Evolutionary conservation across 2,797 vertebrate genomes (phyloP).

Genomic region (Pseudomugil gertrudae): DNA sequence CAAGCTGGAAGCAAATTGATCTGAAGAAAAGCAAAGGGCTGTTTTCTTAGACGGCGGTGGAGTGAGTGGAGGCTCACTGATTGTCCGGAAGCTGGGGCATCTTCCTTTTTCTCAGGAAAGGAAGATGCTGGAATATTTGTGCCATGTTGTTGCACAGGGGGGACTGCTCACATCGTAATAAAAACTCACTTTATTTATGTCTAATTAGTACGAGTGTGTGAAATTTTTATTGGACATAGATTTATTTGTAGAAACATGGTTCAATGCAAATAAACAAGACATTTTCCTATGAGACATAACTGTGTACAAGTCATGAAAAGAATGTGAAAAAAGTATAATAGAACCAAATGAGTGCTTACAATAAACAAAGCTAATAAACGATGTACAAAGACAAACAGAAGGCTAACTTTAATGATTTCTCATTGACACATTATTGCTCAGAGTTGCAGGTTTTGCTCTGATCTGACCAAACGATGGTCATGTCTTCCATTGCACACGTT

Average conservation of each 20-base stretch:
- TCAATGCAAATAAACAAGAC: slow-evolving; percentile 27
- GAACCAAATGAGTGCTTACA: slow-evolving; percentile 56
- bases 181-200: slow-evolving; percentile 74
- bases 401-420: slow-evolving; percentile 54
- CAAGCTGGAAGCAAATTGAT: slow-evolving; percentile 77
- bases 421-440: slow-evolving; percentile 21
- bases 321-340: slow-evolving; percentile 25
- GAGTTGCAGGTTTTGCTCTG: slow-evolving; percentile 5
- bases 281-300: slow-evolving; percentile 24
- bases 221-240: slow-evolving; percentile 61
- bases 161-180: slow-evolving; percentile 49
- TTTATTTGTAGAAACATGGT: slow-evolving; percentile 55
- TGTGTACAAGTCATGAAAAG: slow-evolving; percentile 74
- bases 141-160: slow-evolving; percentile 56
- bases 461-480: slow-evolving; percentile 12
- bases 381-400: slow-evolving; percentile 61
- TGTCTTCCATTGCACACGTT: slow-evolving; percentile 18
- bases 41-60: slow-evolving; percentile 63
- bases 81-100: slow-evolving; percentile 24
- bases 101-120: slow-evolving; percentile 9
- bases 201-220: slow-evolving; percentile 64
- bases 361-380: slow-evolving; percentile 60
- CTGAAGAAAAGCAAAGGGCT: slow-evolving; percentile 83
- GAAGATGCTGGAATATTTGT: slow-evolving; percentile 19
- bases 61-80: slow-evolving; percentile 33